Base-by-base conservation (phyloP, 1,140 invertebrate genomes). In the Zaprionus davidi region DNA sequence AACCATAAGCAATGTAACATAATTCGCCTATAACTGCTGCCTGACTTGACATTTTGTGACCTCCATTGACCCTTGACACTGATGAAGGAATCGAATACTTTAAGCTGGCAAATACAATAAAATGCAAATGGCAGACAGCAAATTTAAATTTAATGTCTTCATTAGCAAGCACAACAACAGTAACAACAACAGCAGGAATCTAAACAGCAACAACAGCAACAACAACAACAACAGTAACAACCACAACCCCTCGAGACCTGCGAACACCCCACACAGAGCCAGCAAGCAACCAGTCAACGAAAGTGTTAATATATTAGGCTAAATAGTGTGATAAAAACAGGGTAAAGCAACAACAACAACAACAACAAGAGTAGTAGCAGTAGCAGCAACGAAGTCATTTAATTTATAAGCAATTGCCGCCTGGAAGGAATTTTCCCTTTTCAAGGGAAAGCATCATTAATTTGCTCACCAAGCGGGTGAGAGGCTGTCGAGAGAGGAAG, bases 381-480 rank as follows among this genome's bases (percentile, higher is more conserved):
- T 62, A 68, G n/a, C 41, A n/a, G 7, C 12, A n/a, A 44, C 6
- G 41, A 72, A 78, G 76, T 75, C 78, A 78, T 81, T 81, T 81
- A 78, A 78, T 82, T 82, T 81, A 76, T 72, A 72, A 84, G 79
- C 83, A 85, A 90, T 90, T 90, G 83, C 63, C 79, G 70, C 71
- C 83, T 76, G 53, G 46, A 44, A 51, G 55, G 57, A 70, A 75
- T 75, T 69, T 78, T 75, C 65, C 58, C 70, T 74, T 74, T 74
- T 58, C 63, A 67, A 62, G 76, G 81, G 79, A 79, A 81, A 75
- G 81, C 79, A 82, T 90, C 85, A 90, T 90, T 90, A 90, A 90
- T 90, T 90, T 90, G 79, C 81, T 67, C 71, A 66, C 60, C 46
- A 58, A 44, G 60, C n/a, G 76, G 60, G 71, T 24, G 34, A 46